Conservation (phyloP, 1,140 invertebrate species). For the Eueides isabella region DNA sequence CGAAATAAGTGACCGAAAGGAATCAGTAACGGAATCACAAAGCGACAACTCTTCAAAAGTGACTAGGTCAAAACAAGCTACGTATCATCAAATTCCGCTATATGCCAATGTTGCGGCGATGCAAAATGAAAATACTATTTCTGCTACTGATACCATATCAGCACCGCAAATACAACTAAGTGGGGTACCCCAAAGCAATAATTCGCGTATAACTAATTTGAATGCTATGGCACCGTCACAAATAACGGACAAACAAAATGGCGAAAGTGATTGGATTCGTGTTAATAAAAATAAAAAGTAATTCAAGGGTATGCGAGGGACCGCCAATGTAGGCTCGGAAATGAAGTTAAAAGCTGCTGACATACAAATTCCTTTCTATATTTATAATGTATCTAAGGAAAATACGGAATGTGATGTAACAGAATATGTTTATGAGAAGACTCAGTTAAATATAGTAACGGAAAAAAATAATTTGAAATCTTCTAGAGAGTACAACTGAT, state of each 20-base stretch:
- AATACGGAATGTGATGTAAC: conserved; percentile 13
- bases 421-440: conserved; percentile 26
- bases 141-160: not conserved
- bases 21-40: too few relatives aligned
- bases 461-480: too few relatives aligned
- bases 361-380: conserved; percentile 24
- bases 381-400: conserved; percentile 34
- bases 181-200: too few relatives aligned
- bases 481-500: too few relatives aligned
- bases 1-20: too few relatives aligned
- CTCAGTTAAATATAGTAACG: too few relatives aligned
- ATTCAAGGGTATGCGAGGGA: too few relatives aligned
- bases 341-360: conserved; percentile 37
- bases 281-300: conserved; percentile 14
- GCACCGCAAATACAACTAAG: not conserved
- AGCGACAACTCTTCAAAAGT: not conserved
- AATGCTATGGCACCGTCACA: too few relatives aligned
- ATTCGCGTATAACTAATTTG: too few relatives aligned
- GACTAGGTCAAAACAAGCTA: not conserved
- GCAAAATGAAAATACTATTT: not conserved
- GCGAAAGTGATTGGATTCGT: conserved; percentile 10
- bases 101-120: too few relatives aligned
- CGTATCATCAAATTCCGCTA: not conserved
- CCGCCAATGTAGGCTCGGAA: too few relatives aligned
- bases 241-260: not conserved